phyloP scores from a whole-genome alignment of 1,140 invertebrate genomes.

The Conopomorpha cramerella region DNA sequence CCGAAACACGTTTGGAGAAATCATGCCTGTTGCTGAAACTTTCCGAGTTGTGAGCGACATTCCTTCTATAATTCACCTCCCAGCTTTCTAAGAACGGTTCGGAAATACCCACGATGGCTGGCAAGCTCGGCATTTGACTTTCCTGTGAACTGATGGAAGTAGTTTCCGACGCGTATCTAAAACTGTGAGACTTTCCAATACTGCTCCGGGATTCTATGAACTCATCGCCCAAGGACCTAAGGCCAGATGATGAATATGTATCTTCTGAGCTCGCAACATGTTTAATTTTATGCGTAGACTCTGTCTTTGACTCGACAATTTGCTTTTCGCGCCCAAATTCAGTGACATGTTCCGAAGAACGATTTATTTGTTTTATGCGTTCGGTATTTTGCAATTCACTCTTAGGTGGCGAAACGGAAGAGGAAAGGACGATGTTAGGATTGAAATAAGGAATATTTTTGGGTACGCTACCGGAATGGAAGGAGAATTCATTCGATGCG shows the following conservation, averaged over 20 bases:
- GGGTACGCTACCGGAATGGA: slow-evolving; percentile 43
- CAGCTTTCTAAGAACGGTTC: slow-evolving; percentile 57
- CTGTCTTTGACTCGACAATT: slow-evolving; percentile 21
- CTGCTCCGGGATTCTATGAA: slow-evolving; percentile 51
- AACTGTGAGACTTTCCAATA: slow-evolving; percentile 69
- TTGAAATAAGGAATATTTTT: slow-evolving; percentile 48
- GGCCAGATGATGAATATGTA: slow-evolving; percentile 26
- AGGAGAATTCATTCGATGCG: slow-evolving; percentile 29
- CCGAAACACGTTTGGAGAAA: slow-evolving; percentile 36
- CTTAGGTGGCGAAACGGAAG: slow-evolving; percentile 24
- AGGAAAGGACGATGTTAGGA: slow-evolving; percentile 23
- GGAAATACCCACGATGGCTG: slow-evolving; percentile 55
- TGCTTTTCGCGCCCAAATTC: slow-evolving; percentile 26
- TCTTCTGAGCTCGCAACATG: slow-evolving; percentile 28
- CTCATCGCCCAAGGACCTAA: slow-evolving; percentile 45
- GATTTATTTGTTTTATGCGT: slow-evolving; percentile 31
- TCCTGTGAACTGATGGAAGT: slow-evolving; percentile 49
- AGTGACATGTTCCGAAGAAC: slow-evolving; percentile 27
- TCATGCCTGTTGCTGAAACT: slow-evolving; percentile 31
- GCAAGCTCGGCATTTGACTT: slow-evolving; percentile 54
- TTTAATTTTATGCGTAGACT: slow-evolving; percentile 23
- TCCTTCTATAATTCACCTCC: slow-evolving; percentile 56
- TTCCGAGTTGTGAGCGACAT: slow-evolving; percentile 18
- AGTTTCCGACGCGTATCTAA: slow-evolving; percentile 62
- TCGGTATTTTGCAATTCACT: slow-evolving; percentile 29